A percentile compares a stretch with the other conserved stretches of the same genome.
Evolutionary conservation across 2,797 vertebrate species (phyloP).

Genomic region (Karalla daura): DNA sequence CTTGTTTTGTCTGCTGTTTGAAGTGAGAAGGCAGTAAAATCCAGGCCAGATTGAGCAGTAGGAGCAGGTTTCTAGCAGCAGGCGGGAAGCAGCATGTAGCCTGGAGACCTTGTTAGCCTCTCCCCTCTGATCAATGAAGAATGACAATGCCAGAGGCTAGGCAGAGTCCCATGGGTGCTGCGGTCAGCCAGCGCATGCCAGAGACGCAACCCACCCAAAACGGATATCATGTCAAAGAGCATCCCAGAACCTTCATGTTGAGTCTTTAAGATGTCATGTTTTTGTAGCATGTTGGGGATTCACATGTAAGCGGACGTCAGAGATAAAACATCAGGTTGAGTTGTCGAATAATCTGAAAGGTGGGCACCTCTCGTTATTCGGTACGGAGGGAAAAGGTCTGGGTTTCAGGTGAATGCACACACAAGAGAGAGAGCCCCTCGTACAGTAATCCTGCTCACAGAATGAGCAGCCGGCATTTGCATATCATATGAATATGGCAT

Average conservation of each 20-base stretch:
- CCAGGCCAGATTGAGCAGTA: constrained; percentile 43
- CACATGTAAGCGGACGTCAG: constrained; percentile 7
- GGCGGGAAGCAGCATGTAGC: constrained; percentile 65
- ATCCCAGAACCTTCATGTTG: constrained; percentile 53
- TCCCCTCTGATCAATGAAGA: constrained; percentile 77
- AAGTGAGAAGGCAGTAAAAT: constrained; percentile 4
- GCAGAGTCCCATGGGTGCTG: constrained; percentile 59
- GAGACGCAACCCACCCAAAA: constrained; percentile 59
- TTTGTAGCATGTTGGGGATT: constrained; percentile 17
- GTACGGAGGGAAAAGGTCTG: not conserved
- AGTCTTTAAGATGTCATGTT: constrained; percentile 64
- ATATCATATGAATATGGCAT: constrained; percentile 5
- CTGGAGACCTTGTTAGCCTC: constrained; percentile 78
- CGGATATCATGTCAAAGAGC: constrained; percentile 44
- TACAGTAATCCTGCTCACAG: not conserved
- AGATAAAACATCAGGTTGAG: constrained; percentile 21
- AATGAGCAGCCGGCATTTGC: not conserved
- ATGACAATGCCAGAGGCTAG: constrained; percentile 72
- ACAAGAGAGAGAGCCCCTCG: not conserved
- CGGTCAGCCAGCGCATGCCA: constrained; percentile 49
- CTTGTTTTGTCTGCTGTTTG: constrained; percentile 2
- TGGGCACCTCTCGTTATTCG: constrained; percentile 15
- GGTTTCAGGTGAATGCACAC: not conserved
- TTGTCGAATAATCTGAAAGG: constrained; percentile 27
- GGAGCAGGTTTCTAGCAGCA: constrained; percentile 58